A percentile compares a stretch with the other conserved stretches of the same genome.
Conservation (phyloP, 2,797 vertebrate genomes). For the Esox masquinongy region DNA sequence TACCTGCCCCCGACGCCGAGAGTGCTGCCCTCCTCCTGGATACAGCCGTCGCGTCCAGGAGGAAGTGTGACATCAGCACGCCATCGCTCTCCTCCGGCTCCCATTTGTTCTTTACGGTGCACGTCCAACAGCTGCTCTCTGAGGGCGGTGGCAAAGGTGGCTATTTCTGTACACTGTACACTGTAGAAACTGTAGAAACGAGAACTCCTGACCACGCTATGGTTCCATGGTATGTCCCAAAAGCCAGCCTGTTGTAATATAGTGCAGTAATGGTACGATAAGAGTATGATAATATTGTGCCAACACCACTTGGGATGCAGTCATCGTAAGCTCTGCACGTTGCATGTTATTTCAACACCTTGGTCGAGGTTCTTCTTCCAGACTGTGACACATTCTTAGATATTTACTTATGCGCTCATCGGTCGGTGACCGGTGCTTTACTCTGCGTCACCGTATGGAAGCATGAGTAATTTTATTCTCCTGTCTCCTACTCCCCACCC, state of each 20-base stretch:
- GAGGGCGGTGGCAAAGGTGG: constrained; percentile 89
- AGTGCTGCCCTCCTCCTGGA: constrained; percentile 94
- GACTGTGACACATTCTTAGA: neutral
- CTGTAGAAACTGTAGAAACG: neutral
- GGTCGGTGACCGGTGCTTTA: constrained; percentile 19
- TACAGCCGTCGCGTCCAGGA: constrained; percentile 85
- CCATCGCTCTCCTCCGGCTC: constrained; percentile 76
- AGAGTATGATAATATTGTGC: too few species aligned
- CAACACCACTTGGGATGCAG: neutral
- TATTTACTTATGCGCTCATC: neutral
- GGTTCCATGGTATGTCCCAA: neutral
- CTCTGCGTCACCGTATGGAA: neutral
- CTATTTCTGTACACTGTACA: constrained; percentile 9
- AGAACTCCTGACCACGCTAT: neutral
- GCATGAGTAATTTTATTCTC: neutral
- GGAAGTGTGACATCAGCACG: constrained; percentile 64
- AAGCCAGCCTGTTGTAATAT: too few species aligned
- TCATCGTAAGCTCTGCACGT: neutral
- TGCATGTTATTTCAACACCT: neutral
- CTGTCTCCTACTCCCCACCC: neutral
- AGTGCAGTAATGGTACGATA: too few species aligned
- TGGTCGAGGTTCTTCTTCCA: neutral
- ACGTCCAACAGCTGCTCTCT: constrained; percentile 92
- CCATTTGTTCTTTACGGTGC: constrained; percentile 96
- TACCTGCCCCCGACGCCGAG: constrained; percentile 90